These are phyloP conservation scores for Argentina silus DNA, from an alignment of 2,797 vertebrate species.

Conservation along the genomic window DNA sequence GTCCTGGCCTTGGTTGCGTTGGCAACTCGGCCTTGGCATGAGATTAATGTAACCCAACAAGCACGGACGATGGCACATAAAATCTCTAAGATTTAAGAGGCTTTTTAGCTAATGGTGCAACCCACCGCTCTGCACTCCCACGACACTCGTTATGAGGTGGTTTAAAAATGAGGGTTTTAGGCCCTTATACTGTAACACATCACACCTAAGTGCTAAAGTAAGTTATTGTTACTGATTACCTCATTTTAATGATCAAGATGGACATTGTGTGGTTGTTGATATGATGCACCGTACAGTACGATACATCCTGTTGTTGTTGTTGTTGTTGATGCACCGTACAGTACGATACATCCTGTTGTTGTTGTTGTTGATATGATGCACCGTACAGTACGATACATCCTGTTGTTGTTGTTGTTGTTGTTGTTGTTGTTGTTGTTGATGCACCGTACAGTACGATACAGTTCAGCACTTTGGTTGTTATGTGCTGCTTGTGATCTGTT, in stretches of 20 bases:
- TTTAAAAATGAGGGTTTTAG: not conserved
- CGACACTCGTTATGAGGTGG: not conserved
- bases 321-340: not conserved
- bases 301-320: no score
- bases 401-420: no score
- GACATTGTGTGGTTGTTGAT: not conserved
- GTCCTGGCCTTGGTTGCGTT: conserved; percentile 71
- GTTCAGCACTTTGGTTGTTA: not conserved
- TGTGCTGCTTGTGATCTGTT: not conserved
- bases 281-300: no score
- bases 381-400: not conserved
- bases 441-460: not conserved
- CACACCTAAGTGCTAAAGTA: not conserved
- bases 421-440: no score
- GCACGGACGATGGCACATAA: conserved; percentile 26
- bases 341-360: not conserved
- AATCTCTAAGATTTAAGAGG: conserved; percentile 30
- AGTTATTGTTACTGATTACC: not conserved
- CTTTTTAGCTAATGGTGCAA: conserved; percentile 15
- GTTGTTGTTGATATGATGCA: no score
- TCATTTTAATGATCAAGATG: not conserved
- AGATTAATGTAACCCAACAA: conserved; percentile 36
- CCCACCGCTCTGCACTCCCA: not conserved
- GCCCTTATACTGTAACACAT: not conserved
- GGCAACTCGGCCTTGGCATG: conserved; percentile 63